Evolutionary conservation across 2,113 vertebrate species (phyloP).

Genomic region (Glaucidium brasilianum): DNA sequence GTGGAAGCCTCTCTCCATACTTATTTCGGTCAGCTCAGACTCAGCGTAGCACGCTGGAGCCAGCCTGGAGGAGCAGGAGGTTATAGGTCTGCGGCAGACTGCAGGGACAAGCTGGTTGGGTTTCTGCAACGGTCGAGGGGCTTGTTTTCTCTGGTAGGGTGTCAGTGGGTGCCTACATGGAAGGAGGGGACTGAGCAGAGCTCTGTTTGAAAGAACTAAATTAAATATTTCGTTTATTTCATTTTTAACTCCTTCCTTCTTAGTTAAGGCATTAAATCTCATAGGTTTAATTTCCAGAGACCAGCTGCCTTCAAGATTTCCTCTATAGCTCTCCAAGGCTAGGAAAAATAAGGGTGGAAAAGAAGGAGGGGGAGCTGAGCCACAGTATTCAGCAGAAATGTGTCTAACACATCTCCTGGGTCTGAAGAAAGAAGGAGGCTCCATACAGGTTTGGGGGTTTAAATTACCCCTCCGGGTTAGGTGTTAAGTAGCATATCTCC

Average conservation of each 20-base stretch:
- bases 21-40: constrained; percentile 12
- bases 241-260: neutral
- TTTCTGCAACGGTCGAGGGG: neutral
- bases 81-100: neutral
- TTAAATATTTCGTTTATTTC: neutral
- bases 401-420: neutral
- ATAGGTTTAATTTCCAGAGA: neutral
- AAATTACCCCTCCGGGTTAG: neutral
- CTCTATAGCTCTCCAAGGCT: neutral
- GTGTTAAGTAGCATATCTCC: neutral
- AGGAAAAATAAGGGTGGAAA: neutral
- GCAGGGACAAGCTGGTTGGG: neutral
- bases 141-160: neutral
- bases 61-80: constrained; percentile 28
- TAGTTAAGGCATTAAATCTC: neutral
- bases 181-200: neutral
- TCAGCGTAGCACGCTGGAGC: neutral
- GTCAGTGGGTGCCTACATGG: fast-evolving
- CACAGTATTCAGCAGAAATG: neutral
- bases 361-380: neutral
- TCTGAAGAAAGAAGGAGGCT: neutral
- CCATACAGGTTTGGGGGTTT: neutral
- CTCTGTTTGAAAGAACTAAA: neutral
- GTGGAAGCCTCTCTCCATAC: constrained; percentile 37
- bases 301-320: neutral